Base-by-base conservation (phyloP, 1,140 invertebrate species). In the Spodoptera frugiperda region DNA sequence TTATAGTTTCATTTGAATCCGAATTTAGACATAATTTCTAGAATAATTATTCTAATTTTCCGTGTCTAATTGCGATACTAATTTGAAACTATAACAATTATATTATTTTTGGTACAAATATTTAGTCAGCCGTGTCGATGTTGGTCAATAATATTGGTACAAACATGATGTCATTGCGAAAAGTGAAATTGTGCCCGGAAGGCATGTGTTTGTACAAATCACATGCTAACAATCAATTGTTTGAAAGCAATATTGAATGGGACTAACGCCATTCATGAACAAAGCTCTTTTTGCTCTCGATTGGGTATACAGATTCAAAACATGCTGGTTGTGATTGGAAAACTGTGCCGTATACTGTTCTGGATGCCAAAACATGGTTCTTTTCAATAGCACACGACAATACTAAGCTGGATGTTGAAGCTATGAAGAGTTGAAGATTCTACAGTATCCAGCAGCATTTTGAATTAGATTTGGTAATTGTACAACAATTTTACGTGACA, bases 111-210 rank as follows among this genome's bases (percentile, higher is more conserved):
- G 51, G 33, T 57, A 53, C 33, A 30, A 71, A 71, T 71, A 19
- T 19, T 72, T 57, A 15, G 49, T 73, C 59, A 25, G 33, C 59
- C 61, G 70, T 59, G 51, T 68, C 72, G 65, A 71, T 61, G 49
- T 63, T 61, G 46, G 30, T 15, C 72, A 61, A 75, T 39, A 21
- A 51, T 68, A 73, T 55, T 72, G 39, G 17, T 51, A 55, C 48
- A 44, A 63, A 73, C 46, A 73, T 73, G 39, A 74, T 72, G 68
- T 63, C 51, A 75, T 78, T 80, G 77, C 67, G 55, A 82, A 82
- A 82, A 82, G 80, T 80, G 80, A 82, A 82, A 82, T 82, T 83
- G 49, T 14, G 67, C 46, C 71, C 78, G 57, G 65, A 77, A 78
- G 73, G 54, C 54, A 72, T 30, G 39, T 59, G 49, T 76, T 77